Evolutionary conservation across 2,113 vertebrate genomes (phyloP).

Genomic region (Thunnus thynnus): DNA sequence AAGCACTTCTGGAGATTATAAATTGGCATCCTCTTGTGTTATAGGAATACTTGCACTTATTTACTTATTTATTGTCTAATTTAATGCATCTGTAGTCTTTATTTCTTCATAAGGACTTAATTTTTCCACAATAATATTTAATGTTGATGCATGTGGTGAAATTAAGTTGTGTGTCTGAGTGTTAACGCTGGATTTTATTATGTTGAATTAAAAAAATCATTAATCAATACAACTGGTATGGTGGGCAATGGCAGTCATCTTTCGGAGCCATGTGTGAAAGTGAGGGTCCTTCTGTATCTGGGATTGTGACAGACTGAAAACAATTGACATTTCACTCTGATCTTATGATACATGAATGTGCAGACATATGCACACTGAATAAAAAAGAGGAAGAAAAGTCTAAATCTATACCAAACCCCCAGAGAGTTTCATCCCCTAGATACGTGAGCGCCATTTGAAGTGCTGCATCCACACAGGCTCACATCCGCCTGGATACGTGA

Average conservation of each 20-base stretch:
- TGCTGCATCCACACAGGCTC: slow-evolving; percentile 70
- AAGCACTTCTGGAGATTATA: slow-evolving; percentile 15
- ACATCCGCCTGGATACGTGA: slow-evolving; percentile 82
- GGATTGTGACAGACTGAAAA: slow-evolving; percentile 19
- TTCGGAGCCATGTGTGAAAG: neutral
- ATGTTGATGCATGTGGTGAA: neutral
- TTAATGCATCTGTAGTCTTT: neutral
- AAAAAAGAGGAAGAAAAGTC: slow-evolving; percentile 41
- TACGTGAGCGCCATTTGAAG: slow-evolving; percentile 79
- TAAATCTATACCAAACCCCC: slow-evolving; percentile 55
- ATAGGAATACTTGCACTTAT: neutral
- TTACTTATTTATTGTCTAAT: neutral
- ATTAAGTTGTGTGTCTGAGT: neutral
- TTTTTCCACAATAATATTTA: neutral
- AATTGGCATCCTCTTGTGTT: slow-evolving; percentile 28
- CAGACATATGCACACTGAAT: slow-evolving; percentile 16
- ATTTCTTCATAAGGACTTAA: neutral
- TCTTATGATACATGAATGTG: slow-evolving; percentile 20
- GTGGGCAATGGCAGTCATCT: neutral
- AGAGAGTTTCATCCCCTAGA: slow-evolving; percentile 63
- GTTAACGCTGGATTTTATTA: neutral
- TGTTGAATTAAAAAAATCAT: neutral
- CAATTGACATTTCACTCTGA: slow-evolving; percentile 24
- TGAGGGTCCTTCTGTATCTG: neutral
- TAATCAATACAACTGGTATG: neutral